Evolutionary conservation across 2,888 invertebrate genomes (phyloP).

Genomic region (Hirtodrosophila duncani): DNA sequence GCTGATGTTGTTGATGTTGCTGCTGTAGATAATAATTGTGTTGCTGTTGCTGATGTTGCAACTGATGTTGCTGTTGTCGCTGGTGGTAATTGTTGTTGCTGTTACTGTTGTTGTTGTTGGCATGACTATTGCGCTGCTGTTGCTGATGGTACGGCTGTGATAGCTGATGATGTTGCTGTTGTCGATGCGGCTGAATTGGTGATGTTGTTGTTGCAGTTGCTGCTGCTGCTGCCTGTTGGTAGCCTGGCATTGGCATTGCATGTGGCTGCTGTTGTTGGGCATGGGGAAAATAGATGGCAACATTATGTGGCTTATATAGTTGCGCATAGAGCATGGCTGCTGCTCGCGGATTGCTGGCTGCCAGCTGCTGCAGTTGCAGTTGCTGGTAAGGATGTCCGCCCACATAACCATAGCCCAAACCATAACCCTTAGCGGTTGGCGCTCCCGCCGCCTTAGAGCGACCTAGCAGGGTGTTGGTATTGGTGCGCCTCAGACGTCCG

Average conservation of each 20-base stretch:
- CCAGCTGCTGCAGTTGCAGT: conserved; percentile 16
- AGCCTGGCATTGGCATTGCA: conserved; percentile 27
- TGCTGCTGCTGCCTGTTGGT: conserved; percentile 11
- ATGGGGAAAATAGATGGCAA: conserved; percentile 69
- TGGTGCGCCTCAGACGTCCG: conserved; percentile 89
- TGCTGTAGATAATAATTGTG: conserved; percentile 16
- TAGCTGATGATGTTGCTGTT: conserved; percentile 30
- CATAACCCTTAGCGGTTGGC: conserved; percentile 12
- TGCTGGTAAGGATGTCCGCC: conserved; percentile 65
- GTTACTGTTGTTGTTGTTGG: conserved; percentile 24
- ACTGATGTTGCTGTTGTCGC: conserved; percentile 27
- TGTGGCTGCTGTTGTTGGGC: conserved; percentile 10
- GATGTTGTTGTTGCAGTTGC: conserved; percentile 20
- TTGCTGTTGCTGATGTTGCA: conserved; percentile 17
- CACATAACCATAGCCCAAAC: conserved; percentile 24
- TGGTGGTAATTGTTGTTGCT: conserved; percentile 32
- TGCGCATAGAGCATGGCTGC: conserved; percentile 31
- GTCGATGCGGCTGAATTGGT: conserved; percentile 2
- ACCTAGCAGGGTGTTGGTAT: conserved; percentile 15
- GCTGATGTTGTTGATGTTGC: conserved; percentile 31
- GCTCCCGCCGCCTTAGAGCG: conserved; percentile 24
- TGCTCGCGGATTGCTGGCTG: conserved; percentile 16
- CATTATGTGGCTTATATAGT: conserved; percentile 47
- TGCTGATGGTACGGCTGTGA: conserved; percentile 32
- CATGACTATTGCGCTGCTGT: too few relatives aligned